Conservation (phyloP, 2,888 invertebrate genomes). For the Pemphredon lugubris region DNA sequence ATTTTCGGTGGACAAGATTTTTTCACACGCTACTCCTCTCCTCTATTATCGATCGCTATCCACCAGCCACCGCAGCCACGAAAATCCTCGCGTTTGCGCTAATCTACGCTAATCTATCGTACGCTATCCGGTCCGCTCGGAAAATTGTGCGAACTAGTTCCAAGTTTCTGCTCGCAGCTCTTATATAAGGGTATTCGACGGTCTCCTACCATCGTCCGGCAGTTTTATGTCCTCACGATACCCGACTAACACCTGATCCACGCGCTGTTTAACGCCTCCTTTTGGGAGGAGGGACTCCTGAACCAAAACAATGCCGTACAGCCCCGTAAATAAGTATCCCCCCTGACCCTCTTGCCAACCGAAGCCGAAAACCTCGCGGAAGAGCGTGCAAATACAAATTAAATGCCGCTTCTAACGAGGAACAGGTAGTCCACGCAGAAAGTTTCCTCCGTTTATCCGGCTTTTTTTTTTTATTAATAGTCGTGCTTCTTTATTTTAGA, state of each 20-base stretch:
- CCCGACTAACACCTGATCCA: conserved; percentile 66
- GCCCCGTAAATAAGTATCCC: conserved; percentile 76
- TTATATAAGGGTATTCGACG: conserved; percentile 68
- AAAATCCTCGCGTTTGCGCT: no score
- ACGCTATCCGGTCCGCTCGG: conserved; percentile 13
- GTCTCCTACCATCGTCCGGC: conserved; percentile 55
- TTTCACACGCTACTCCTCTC: no score
- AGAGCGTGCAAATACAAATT: conserved; percentile 31
- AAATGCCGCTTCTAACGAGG: neutral
- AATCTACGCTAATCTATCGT: neutral
- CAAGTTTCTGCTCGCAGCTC: conserved; percentile 43
- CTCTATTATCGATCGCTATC: no score
- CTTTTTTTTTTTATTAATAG: neutral
- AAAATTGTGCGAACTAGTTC: conserved; percentile 54
- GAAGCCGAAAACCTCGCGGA: conserved; percentile 70
- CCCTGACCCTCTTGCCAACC: conserved; percentile 79
- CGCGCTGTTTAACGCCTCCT: conserved; percentile 80
- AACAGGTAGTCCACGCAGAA: neutral
- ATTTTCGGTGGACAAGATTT: neutral
- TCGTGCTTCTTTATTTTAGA: neutral
- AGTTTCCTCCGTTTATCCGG: neutral
- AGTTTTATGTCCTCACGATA: conserved; percentile 37
- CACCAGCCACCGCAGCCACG: no score
- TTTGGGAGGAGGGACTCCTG: conserved; percentile 65
- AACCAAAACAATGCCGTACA: conserved; percentile 78